phyloP scores from a whole-genome alignment of 2,888 invertebrate species.

The Venustoraphidia nigricollis region DNA sequence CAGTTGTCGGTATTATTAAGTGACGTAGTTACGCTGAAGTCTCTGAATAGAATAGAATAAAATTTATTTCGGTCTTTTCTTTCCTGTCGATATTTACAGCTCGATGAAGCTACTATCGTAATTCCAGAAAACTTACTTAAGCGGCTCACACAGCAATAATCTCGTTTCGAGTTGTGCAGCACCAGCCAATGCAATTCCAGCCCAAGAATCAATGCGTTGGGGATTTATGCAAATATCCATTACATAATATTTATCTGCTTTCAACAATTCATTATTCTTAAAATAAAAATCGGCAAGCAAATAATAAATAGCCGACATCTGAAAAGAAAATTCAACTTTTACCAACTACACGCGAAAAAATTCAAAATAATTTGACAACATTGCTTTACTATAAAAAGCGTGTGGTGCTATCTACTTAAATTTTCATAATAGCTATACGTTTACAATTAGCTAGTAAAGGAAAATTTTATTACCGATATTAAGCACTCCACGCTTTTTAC shows the following conservation, averaged over 20 bases:
- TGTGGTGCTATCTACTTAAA: too few species aligned
- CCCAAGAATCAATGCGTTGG: conserved; percentile 81
- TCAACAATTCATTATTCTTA: conserved; percentile 62
- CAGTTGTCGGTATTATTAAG: too few species aligned
- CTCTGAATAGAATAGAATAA: too few species aligned
- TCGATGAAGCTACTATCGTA: not conserved
- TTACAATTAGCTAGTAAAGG: too few species aligned
- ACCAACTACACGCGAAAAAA: not conserved
- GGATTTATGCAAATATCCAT: conserved; percentile 71
- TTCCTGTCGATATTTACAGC: too few species aligned
- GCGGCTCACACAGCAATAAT: conserved; percentile 55
- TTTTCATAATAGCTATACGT: too few species aligned
- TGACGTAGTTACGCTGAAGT: too few species aligned
- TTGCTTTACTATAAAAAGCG: too few species aligned
- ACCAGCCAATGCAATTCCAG: conserved; percentile 70
- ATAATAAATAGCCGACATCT: conserved; percentile 66
- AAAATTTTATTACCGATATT: too few species aligned
- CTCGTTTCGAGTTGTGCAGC: conserved; percentile 63
- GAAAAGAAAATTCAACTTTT: conserved; percentile 12
- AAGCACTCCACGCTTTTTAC: too few species aligned
- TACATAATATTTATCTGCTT: conserved; percentile 67
- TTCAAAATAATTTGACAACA: too few species aligned
- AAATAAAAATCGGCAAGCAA: conserved; percentile 87
- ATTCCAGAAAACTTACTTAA: conserved; percentile 29
- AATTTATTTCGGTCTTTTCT: too few species aligned